Percentiles rank a stretch among this genome's conserved stretches.
phyloP scores from a whole-genome alignment of 2,797 vertebrate genomes.

The Scarus forsteni region DNA sequence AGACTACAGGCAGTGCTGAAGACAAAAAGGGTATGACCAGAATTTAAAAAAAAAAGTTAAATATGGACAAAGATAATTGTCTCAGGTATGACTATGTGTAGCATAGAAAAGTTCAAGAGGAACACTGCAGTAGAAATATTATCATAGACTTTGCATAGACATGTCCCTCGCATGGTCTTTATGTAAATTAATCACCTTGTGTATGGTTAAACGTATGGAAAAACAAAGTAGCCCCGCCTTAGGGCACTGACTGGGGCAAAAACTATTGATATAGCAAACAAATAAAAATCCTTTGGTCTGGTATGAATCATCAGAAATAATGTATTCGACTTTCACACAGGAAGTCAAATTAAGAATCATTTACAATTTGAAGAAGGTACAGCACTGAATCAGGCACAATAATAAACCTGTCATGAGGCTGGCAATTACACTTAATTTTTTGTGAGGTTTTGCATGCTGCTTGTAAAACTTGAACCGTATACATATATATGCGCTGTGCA shows the following conservation, averaged over 20 bases:
- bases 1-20: no score
- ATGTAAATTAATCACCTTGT: constrained; percentile 19
- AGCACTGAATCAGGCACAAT: constrained; percentile 7
- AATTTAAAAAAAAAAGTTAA: no score
- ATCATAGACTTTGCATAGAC: constrained; percentile 28
- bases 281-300: background rate
- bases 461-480: no score
- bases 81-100: background rate
- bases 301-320: background rate
- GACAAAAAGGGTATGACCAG: no score
- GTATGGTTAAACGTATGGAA: constrained; percentile 1
- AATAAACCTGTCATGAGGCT: constrained; percentile 18
- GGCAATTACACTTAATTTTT: constrained; percentile 6
- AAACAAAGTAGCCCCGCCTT: constrained; percentile 23
- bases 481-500: no score
- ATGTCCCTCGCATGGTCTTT: background rate
- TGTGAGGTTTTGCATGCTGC: background rate
- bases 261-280: background rate
- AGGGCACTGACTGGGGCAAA: background rate
- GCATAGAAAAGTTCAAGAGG: background rate
- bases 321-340: constrained; percentile 10
- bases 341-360: constrained; percentile 8
- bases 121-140: background rate
- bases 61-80: background rate
- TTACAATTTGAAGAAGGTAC: constrained; percentile 46